phyloP scores from a whole-genome alignment of 2,113 vertebrate genomes.

The Dasypus novemcinctus region DNA sequence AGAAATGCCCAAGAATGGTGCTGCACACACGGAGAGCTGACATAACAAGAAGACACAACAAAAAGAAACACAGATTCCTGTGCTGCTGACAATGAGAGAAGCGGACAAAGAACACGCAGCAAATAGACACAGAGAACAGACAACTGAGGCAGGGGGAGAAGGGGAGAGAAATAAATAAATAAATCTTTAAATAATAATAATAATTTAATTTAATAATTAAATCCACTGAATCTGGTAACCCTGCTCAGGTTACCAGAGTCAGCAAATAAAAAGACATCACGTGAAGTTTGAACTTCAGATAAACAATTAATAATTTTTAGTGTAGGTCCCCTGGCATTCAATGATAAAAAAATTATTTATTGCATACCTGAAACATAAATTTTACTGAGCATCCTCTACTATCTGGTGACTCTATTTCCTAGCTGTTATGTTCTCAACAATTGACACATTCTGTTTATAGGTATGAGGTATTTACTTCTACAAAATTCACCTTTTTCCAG shows the following conservation, averaged over 20 bases:
- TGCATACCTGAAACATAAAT: background rate
- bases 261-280: background rate
- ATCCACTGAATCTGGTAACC: background rate
- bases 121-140: too few species aligned
- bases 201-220: background rate
- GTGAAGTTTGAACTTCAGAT: slow-evolving; percentile 7
- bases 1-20: too few species aligned
- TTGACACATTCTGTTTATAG: background rate
- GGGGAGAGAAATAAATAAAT: too few species aligned
- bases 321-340: background rate
- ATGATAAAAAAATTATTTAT: background rate
- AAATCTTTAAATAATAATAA: too few species aligned
- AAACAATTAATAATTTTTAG: background rate
- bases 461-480: background rate
- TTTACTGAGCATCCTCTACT: background rate
- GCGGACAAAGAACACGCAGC: too few species aligned
- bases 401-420: background rate
- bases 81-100: too few species aligned
- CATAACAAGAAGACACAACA: too few species aligned
- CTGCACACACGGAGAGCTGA: too few species aligned
- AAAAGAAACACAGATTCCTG: too few species aligned
- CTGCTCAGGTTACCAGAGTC: background rate
- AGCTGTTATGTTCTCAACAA: background rate
- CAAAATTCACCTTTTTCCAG: background rate
- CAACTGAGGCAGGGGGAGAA: too few species aligned